Conservation (phyloP, 1,140 invertebrate genomes). For the Meloidogyne chitwoodi region DNA sequence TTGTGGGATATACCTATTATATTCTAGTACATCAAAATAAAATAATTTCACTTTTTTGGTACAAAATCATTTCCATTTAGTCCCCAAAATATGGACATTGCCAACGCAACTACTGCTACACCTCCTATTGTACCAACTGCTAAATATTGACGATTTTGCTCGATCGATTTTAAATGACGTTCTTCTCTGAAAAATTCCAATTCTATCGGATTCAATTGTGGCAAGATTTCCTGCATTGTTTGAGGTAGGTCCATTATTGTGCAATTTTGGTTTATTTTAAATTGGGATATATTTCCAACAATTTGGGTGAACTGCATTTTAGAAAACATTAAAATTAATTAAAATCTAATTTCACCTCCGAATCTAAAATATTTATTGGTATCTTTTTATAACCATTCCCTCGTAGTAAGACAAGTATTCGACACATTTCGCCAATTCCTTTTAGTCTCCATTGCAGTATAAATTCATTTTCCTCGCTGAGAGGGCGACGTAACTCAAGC, state of each 20-base stretch:
- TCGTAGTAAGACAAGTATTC: background rate
- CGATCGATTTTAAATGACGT: slow-evolving; percentile 27
- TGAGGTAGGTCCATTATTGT: background rate
- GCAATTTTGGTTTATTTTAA: slow-evolving; percentile 10
- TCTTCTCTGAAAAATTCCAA: slow-evolving; percentile 44
- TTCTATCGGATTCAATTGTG: slow-evolving; percentile 26
- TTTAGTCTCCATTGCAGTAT: slow-evolving; percentile 4
- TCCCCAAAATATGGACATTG: slow-evolving; percentile 49
- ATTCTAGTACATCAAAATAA: background rate
- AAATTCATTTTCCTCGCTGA: background rate
- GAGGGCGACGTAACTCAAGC: background rate
- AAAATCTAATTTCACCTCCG: background rate
- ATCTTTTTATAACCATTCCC: slow-evolving; percentile 6
- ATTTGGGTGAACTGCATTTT: background rate
- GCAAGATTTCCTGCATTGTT: slow-evolving; percentile 16
- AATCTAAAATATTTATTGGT: background rate
- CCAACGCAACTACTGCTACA: slow-evolving; percentile 42
- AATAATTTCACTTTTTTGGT: slow-evolving; percentile 20
- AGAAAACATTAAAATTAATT: background rate
- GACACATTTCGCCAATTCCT: background rate
- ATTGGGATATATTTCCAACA: background rate
- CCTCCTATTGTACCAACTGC: slow-evolving; percentile 44
- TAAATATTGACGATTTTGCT: slow-evolving; percentile 39
- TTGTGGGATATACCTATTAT: background rate
- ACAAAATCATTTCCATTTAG: slow-evolving; percentile 42